Conservation (phyloP, 2,888 invertebrate genomes). For the Tanypteryx hageni region DNA sequence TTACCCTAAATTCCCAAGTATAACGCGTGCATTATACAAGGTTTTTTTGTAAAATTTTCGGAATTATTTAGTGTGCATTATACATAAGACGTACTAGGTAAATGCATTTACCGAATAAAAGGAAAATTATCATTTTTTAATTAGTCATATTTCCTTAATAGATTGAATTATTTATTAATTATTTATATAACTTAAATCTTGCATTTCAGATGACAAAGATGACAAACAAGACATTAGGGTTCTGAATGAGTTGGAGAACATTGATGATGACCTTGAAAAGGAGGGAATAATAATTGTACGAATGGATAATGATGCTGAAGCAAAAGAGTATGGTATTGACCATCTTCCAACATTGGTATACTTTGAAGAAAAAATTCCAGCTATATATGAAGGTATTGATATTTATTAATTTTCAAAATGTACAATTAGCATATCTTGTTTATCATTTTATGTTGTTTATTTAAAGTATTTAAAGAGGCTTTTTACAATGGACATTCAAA, state of each 20-base stretch:
- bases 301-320: slow-evolving; percentile 92
- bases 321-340: slow-evolving; percentile 93
- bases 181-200: too few relatives aligned
- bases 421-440: neutral
- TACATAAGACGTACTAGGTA: too few relatives aligned
- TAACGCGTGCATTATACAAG: too few relatives aligned
- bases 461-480: neutral
- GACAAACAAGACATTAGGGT: slow-evolving; percentile 93
- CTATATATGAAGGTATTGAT: slow-evolving; percentile 85
- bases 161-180: too few relatives aligned
- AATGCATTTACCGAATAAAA: too few relatives aligned
- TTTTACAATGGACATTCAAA: neutral
- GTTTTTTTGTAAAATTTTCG: too few relatives aligned
- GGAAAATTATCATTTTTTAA: too few relatives aligned
- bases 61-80: too few relatives aligned
- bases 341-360: slow-evolving; percentile 91
- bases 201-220: slow-evolving; percentile 87
- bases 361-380: slow-evolving; percentile 94
- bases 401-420: neutral
- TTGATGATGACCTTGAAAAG: slow-evolving; percentile 93
- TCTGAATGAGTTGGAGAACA: slow-evolving; percentile 92
- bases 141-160: too few relatives aligned
- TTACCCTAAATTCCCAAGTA: too few relatives aligned
- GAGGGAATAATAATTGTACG: slow-evolving; percentile 94
- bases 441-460: neutral